Evolutionary conservation across 2,113 vertebrate genomes (phyloP), one percentile per base, ranked within the genome.

Genomic region (Misgurnus anguillicaudatus): DNA sequence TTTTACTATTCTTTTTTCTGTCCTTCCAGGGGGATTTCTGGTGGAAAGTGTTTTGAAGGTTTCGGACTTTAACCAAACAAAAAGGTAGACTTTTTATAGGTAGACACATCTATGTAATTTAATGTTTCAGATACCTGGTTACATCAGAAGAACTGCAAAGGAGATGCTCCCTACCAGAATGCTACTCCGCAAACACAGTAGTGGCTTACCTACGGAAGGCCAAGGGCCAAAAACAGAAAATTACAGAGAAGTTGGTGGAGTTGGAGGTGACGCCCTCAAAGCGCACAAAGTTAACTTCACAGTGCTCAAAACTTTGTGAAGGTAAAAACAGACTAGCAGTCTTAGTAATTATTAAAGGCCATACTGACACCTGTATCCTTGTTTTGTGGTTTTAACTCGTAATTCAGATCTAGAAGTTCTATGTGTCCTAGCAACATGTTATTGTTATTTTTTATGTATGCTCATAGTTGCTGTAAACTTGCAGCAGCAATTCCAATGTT

Each of bases 251-350:
- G 21, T 69, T 69, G 45, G 42, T 21, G 31, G 67, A 47, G 67
- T 11, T 69, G 21, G 21, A 48, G 7, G 67, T 69, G 42, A 53
- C 0, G 6, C 67, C 67, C 19, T 47, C 67, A 69, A 69, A 48
- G 47, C 45, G 11, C 45, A 69, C 67, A 69, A 69, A 69, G 47
- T 14, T 69, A 14, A 53, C 67, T 47, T 69, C 67, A 21, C 67
- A 51, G 45, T 69, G 67, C 67, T 69, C 67, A 19, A 69, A 53
- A 69, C 45, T 69, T 17, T 53, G 67, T 69, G 67, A 69, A 53
- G 67, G 67, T 69, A 51, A 45, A 6, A 68, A 47, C 45, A n/a
- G n/a, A 68, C 16, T 42, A 47, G 65, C 4, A 17, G 41, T 47
- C 45, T 39, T 31, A 68, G 38, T 68, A 68, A 45, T 17, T 24